A percentile compares a stretch with the other conserved stretches of the same genome.
These are phyloP conservation scores for Drosophila monieri DNA, from an alignment of 2,888 invertebrate species.

Conservation along the genomic window DNA sequence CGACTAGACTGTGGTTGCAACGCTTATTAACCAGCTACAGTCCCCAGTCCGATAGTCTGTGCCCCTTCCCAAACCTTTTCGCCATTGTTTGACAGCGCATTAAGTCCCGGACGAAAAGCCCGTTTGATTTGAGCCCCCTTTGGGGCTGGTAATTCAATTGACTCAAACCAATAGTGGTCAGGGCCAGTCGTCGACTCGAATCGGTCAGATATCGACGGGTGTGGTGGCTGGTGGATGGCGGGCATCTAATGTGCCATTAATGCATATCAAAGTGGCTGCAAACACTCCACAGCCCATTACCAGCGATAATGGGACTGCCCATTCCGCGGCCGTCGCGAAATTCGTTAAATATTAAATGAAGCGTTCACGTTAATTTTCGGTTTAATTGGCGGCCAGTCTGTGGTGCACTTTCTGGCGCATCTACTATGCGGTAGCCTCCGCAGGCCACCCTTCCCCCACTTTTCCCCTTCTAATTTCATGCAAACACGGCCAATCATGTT, in stretches of 20 bases:
- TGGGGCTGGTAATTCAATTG: constrained; percentile 72
- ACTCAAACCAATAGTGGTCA: constrained; percentile 69
- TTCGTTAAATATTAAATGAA: constrained; percentile 84
- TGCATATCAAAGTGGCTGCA: constrained; percentile 79
- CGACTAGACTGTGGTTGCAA: constrained; percentile 39
- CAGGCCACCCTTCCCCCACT: not conserved
- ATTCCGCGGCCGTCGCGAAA: constrained; percentile 48
- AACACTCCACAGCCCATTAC: constrained; percentile 79
- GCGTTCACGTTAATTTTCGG: constrained; percentile 84
- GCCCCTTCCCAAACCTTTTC: constrained; percentile 55
- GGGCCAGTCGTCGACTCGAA: constrained; percentile 36
- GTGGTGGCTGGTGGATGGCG: constrained; percentile 11
- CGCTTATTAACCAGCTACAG: constrained; percentile 75
- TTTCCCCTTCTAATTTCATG: constrained; percentile 69
- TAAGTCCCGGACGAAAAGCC: constrained; percentile 42
- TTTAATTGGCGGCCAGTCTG: constrained; percentile 82
- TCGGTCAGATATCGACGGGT: constrained; percentile 58
- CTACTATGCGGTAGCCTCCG: constrained; percentile 5
- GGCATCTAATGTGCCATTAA: constrained; percentile 78
- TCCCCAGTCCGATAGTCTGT: constrained; percentile 34
- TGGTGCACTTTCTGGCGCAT: constrained; percentile 64
- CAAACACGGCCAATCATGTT: constrained; percentile 76
- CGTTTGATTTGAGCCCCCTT: constrained; percentile 12
- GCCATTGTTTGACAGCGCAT: constrained; percentile 73
- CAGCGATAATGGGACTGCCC: constrained; percentile 44